phyloP scores from a whole-genome alignment of 1,140 invertebrate species.

The Bombyx mori region ASM3026992v2 NC_085119.1:6302001-6302500 shows the following conservation, averaged over 20 bases:
- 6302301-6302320: constrained; percentile 86
- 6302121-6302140: not conserved
- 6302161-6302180: not conserved
- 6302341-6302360: constrained; percentile 89
- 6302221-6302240: constrained; percentile 90
- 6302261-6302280: constrained; percentile 85
- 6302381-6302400: constrained; percentile 83
- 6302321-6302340: constrained; percentile 91
- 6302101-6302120: not conserved
- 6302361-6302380: constrained; percentile 84
- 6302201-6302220: constrained; percentile 85
- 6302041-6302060: not conserved
- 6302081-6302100: not conserved
- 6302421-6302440: too few species aligned
- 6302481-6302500: too few species aligned
- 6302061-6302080: not conserved
- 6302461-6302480: too few species aligned
- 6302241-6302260: constrained; percentile 91
- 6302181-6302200: constrained; percentile 9
- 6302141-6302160: not conserved
- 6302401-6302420: not conserved
- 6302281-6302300: constrained; percentile 84
- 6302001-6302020: too few species aligned
- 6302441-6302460: too few species aligned
- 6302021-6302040: too few species aligned